Base-by-base conservation (phyloP, 2,888 invertebrate species). In the Polydrusus cervinus region DNA sequence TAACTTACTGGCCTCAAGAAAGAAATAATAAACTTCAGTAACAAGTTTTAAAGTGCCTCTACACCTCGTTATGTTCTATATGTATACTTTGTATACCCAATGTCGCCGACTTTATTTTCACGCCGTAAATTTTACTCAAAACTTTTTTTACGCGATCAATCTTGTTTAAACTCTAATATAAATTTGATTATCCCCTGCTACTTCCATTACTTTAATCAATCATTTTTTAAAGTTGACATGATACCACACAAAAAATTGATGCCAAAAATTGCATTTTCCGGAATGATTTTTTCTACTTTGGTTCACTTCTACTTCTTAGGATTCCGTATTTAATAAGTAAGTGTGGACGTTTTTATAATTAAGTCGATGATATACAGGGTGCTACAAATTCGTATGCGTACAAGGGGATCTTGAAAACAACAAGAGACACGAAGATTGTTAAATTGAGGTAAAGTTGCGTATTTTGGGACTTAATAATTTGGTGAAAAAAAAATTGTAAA, bases 151-250 rank as follows among this genome's bases (percentile, higher is more conserved):
- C 38, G 38, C 18, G 8, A 60, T 60, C 57, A n/a, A 60, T 60
- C 57, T 60, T 60, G 57, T 60, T 60, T 38, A 60, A 38, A 60
- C 40, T 60, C 40, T 14, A 60, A 60, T 60, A 38, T 38, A 55
- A 16, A 14, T 34, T 60, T 60, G 38, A 60, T 60, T 34, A 38
- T 38, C 8, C 16, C 34, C 10, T 11, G 34, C 16, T n/a, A 34
- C 55, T 55, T 55, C 55, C 30, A 55, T 55, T 34, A 34, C 34
- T 30, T 55, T 34, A 8, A 34, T 25, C 34, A 55, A 55, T 55
- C 55, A 14, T 55, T 55, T 55, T 43, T 43, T 43, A 8, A 51
- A 14, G 20, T 51, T 16, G 9, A 51, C 16, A 11, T 11, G 51
- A 11, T 51, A 51, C 10, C 13, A 43, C 43, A n/a, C 13, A 43